phyloP scores from a whole-genome alignment of 2,888 invertebrate species.

The Scaptomyza flava region DNA sequence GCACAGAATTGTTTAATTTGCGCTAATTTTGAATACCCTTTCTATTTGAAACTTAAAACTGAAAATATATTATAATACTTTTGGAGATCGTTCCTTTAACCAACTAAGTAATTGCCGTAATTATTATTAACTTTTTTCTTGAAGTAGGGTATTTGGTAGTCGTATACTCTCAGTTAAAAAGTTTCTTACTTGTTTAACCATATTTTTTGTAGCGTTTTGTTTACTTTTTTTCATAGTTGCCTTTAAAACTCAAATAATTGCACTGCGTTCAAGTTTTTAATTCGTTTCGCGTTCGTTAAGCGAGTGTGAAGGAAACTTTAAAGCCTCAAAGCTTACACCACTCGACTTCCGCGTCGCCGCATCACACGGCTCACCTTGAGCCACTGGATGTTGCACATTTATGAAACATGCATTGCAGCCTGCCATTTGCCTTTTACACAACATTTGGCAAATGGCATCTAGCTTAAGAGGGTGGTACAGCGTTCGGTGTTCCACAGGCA shows the following conservation, averaged over 20 bases:
- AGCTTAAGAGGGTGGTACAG: conserved; percentile 1
- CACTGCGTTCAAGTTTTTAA: conserved; percentile 70
- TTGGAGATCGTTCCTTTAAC: too few relatives aligned
- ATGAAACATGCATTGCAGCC: conserved; percentile 65
- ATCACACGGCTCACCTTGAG: conserved; percentile 47
- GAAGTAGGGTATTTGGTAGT: not conserved
- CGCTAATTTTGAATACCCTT: conserved; percentile 37
- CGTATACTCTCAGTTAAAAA: not conserved
- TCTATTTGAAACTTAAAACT: not conserved
- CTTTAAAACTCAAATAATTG: conserved; percentile 74
- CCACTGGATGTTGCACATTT: conserved; percentile 58
- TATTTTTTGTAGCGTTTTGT: conserved; percentile 22
- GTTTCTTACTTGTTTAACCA: conserved; percentile 19
- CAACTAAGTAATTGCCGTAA: too few relatives aligned
- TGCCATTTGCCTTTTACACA: conserved; percentile 70
- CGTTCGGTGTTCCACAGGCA: conserved; percentile 9
- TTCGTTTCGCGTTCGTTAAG: conserved; percentile 47
- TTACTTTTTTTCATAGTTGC: conserved; percentile 35
- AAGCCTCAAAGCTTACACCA: conserved; percentile 14
- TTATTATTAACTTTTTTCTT: too few relatives aligned
- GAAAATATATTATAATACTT: too few relatives aligned
- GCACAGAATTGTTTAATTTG: conserved; percentile 68
- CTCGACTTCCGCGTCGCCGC: conserved; percentile 10
- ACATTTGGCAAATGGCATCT: conserved; percentile 72
- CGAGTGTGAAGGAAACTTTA: conserved; percentile 38